Conservation (phyloP, 2,113 vertebrate genomes). For the Pipra filicauda region DNA sequence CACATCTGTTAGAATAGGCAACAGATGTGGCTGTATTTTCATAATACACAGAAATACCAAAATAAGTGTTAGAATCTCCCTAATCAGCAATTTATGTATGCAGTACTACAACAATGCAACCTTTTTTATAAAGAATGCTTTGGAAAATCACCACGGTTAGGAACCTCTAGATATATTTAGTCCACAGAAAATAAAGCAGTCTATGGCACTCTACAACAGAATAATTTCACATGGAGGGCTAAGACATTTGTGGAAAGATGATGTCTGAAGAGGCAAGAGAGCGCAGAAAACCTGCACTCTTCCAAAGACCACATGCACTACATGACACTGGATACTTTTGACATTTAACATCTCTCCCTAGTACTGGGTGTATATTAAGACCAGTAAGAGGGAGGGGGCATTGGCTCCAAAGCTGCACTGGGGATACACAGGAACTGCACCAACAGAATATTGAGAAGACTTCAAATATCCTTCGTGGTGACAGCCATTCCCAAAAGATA, state of each 20-base stretch:
- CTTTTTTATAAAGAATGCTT: background rate
- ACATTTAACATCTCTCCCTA: conserved; percentile 48
- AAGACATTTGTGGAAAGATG: background rate
- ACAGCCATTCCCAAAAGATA: background rate
- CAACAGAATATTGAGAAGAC: background rate
- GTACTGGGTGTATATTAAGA: background rate
- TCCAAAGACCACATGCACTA: background rate
- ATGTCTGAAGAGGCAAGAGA: background rate
- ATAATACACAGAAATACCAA: background rate
- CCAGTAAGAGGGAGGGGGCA: background rate
- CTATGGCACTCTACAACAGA: background rate
- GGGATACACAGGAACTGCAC: background rate
- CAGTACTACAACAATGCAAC: background rate
- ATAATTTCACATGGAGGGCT: background rate
- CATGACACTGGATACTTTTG: conserved; percentile 44
- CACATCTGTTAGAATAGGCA: background rate
- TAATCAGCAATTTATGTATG: background rate
- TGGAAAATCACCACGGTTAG: background rate
- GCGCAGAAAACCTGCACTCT: background rate
- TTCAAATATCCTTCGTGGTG: background rate
- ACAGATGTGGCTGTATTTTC: background rate
- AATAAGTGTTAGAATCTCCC: background rate
- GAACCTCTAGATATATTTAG: background rate
- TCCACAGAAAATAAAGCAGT: background rate
- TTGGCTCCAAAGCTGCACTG: rapidly evolving